Evolutionary conservation across 2,113 vertebrate species (phyloP), one percentile per base, ranked within the genome.

Genomic region (Mirounga angustirostris): DNA sequence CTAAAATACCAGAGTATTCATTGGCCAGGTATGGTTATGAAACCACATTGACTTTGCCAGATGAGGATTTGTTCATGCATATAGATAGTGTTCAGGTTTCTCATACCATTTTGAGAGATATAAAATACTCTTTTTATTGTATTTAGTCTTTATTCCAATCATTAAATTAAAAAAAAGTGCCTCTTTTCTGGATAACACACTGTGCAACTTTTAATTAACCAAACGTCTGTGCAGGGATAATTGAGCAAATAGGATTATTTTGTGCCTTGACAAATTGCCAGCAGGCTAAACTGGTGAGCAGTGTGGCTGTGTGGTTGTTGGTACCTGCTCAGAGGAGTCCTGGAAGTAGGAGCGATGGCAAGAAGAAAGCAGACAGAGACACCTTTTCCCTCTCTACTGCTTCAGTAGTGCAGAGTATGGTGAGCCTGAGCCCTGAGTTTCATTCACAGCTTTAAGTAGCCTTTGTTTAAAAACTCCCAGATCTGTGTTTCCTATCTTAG

Each of bases 1-100:
- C 94, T 96, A 61, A 94, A 96, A 97, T 97, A 56, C 69, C 84
- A 89, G 54, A 28, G 69, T 91, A 52, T 87, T 96, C 73, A 50
- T 11, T 80, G 86, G 73, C 91, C 30, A 40, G 15, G 50, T 71
- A 22, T 54, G 52, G 43, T 84, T 92, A 59, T 14, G 46, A 91
- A 94, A 56, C 59, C 59, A 30, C 26, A 24, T 6, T 83, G 54
- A 50, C 14, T 3, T 96, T 54, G 56, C 54, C 67, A 69, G 74
- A 21, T 36, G 14, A 89, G 74, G 73, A 58, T 92, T 88, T 79
- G 54, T 33, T 91, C 79, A 78, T 2, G 4, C 28, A 16, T 15
- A 59, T 33, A 3, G 2, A 13, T 33, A 85, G 59, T 46, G 43
- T 95, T 80, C 10, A 50, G 40, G n/a, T 73, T 89, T 97, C 78